Conservation (phyloP, 2,888 invertebrate genomes). For the Eurytoma adleriae region DNA sequence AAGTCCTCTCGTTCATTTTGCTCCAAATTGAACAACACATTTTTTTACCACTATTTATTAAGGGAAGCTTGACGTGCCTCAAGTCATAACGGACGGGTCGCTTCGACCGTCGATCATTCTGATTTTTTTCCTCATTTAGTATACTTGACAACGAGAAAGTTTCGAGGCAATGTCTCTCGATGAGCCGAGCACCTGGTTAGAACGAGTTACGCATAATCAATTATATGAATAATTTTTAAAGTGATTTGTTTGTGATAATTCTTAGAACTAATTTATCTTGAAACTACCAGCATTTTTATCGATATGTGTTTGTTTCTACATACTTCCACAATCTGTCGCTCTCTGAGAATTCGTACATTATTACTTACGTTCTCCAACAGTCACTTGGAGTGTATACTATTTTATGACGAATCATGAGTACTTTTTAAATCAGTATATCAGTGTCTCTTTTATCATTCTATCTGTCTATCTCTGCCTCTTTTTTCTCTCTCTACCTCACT, state of each 20-base stretch:
- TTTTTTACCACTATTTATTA: not conserved
- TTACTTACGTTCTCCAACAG: constrained; percentile 23
- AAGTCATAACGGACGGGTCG: constrained; percentile 8
- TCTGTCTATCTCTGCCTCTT: constrained; percentile 15
- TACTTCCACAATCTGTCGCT: constrained; percentile 31
- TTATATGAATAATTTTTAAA: not conserved
- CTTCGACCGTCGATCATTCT: constrained; percentile 18
- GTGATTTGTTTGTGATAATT: not conserved
- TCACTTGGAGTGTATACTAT: constrained; percentile 24
- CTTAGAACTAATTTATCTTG: constrained; percentile 2
- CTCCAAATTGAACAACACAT: not conserved
- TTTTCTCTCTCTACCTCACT: constrained; percentile 25
- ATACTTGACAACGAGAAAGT: constrained; percentile 1
- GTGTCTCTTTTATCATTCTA: constrained; percentile 46
- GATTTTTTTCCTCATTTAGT: constrained; percentile 10
- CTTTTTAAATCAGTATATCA: constrained; percentile 47
- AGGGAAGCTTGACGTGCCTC: not conserved
- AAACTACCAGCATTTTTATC: constrained; percentile 17
- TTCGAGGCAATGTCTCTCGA: constrained; percentile 41
- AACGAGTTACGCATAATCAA: not conserved
- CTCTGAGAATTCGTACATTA: constrained; percentile 38
- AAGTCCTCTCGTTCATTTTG: constrained; percentile 47
- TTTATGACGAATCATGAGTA: constrained; percentile 43
- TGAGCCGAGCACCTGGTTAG: constrained; percentile 20
- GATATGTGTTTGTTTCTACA: constrained; percentile 32